Evolutionary conservation across 2,113 vertebrate species (phyloP), one percentile per base, ranked within the genome.

Genomic region (Xiphophorus couchianus): DNA sequence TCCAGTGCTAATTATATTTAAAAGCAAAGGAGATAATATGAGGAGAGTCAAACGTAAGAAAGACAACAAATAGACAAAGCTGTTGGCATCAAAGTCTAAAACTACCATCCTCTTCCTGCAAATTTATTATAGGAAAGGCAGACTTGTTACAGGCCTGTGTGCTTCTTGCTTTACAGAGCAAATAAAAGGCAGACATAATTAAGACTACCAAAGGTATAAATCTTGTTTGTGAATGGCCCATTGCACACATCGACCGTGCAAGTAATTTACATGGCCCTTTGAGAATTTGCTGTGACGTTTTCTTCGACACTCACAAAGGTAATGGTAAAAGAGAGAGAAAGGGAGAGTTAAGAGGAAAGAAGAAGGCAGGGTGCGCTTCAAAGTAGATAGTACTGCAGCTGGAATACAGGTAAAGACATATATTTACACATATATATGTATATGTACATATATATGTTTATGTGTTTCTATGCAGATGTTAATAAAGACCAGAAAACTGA

Each of bases 121-220:
- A 86, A 90, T 93, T 89, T 90, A 92, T 86, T 85, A 77, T 58
- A 64, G 80, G 63, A 71, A 71, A 80, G 81, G 67, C 75, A 68
- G 81, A 63, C 88, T 91, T 88, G 88, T 92, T 93, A 89, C 85
- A 78, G 82, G 83, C 76, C 82, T 63, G 85, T 85, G 72, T 90
- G 84, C 87, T 84, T 84, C 89, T 84, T 91, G 91, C 91, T 93
- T 92, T 89, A 93, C 90, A 89, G 90, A 92, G 87, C 87, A 93
- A 91, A 92, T 93, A 90, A 93, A 91, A 86, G 88, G 89, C 85
- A 90, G 86, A 92, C 87, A 90, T 93, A 92, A 93, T 93, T 93
- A 93, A 91, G 90, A 85, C 87, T 84, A 88, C 76, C 89, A 80
- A 89, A 88, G 90, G 87, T 90, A 88, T 93, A 92, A 92, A 92